Base-by-base conservation (phyloP, 2,113 vertebrate genomes). In the Lynx canadensis region DNA sequence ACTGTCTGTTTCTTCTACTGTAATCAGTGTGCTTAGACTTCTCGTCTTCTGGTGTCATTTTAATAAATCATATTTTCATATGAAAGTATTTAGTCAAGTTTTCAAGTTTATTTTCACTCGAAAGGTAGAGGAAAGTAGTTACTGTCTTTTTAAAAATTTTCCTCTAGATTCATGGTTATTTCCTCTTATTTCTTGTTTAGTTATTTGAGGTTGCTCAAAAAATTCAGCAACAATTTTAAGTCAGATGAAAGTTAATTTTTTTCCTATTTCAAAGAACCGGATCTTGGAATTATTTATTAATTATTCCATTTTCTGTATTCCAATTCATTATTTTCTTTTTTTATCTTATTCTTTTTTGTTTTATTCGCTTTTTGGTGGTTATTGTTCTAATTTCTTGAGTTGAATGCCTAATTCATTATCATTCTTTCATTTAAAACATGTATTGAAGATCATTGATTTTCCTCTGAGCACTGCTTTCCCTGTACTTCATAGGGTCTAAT, bases 341-440 rank as follows among this genome's bases (percentile, higher is more conserved):
- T 66, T 33, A 73, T 65, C 48, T 85, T 81, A 73, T 71, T 69
- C 38, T 33, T 89, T 84, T 91, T 48, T 38, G 78, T 85, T 83
- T 68, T 81, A 65, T 94, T 82, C 52, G 29, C 5, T 90, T 76
- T 88, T 41, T 76, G 29, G 71, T 55, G 55, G 52, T 93, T 71
- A 63, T 88, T 81, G 93, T 84, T 84, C 19, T 66, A 65, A 50
- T 50, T 85, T 84, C 31, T 45, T 91, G 27, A 57, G 69, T 25
- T 38, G 6, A 66, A 45, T 84, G 11, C 41, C 41, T 91, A n/a
- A 36, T 69, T 82, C 45, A 71, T 89, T 45, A 50, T 91, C 48
- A 93, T 85, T 76, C 31, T 97, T 91, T 86, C 33, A 82, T 66
- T 78, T 83, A 82, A 88, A 76, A 81, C 68, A 79, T 12, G 6